phyloP scores from a whole-genome alignment of 2,113 vertebrate genomes.

The Nanorana parkeri region DNA sequence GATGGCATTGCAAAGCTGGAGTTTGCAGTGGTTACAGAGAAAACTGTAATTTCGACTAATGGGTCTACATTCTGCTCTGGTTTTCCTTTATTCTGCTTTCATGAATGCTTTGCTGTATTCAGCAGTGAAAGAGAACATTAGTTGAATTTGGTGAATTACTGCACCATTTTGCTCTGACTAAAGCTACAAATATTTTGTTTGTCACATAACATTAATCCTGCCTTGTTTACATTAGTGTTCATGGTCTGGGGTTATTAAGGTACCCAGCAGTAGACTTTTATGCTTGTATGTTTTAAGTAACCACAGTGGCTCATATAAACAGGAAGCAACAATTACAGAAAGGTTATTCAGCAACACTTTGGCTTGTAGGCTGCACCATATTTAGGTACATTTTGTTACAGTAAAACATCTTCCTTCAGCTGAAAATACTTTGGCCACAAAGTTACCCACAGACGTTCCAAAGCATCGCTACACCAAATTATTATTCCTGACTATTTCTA shows the following conservation, averaged over 20 bases:
- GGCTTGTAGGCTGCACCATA: slow-evolving; percentile 9
- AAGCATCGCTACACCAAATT: neutral
- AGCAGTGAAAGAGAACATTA: neutral
- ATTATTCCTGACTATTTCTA: neutral
- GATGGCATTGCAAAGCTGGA: too few relatives aligned
- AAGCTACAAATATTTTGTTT: slow-evolving; percentile 1
- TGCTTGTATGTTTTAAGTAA: slow-evolving; percentile 5
- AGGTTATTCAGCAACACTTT: neutral
- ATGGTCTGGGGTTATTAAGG: slow-evolving; percentile 16
- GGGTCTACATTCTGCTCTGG: too few relatives aligned
- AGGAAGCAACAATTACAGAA: slow-evolving; percentile 28
- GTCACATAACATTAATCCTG: neutral
- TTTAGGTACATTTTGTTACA: slow-evolving; percentile 28
- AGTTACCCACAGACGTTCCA: neutral
- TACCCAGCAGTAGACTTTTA: neutral
- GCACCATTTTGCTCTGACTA: neutral
- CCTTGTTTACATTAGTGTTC: slow-evolving; percentile 34
- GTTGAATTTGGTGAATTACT: neutral
- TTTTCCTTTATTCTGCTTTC: too few relatives aligned
- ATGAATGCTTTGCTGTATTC: too few relatives aligned
- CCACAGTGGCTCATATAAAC: slow-evolving; percentile 25
- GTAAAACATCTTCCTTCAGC: slow-evolving; percentile 17
- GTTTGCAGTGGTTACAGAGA: too few relatives aligned
- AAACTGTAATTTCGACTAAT: too few relatives aligned
- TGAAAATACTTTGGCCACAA: slow-evolving; percentile 16